These are phyloP conservation scores for Lepidurus arcticus DNA, from an alignment of 1,140 invertebrate species.

Conservation along the genomic window DNA sequence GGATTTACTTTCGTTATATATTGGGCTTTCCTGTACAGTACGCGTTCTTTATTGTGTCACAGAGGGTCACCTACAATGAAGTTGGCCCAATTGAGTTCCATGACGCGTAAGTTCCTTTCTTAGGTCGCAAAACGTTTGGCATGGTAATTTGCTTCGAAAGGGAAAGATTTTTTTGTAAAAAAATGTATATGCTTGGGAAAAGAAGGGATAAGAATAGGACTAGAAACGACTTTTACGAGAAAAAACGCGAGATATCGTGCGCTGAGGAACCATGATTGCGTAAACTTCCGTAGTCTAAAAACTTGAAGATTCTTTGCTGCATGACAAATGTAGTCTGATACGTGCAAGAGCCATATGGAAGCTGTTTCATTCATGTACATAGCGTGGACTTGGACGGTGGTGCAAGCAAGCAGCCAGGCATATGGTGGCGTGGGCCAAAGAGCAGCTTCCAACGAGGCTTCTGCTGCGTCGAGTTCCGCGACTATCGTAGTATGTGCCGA, in stretches of 20 bases:
- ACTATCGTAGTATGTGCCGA: neutral
- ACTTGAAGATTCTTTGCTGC: neutral
- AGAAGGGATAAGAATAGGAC: neutral
- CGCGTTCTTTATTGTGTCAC: too few relatives aligned
- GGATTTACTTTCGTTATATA: neutral
- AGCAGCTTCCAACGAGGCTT: neutral
- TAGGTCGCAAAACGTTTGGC: too few relatives aligned
- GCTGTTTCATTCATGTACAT: slow-evolving; percentile 8
- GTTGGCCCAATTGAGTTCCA: too few relatives aligned
- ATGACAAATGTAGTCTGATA: slow-evolving; percentile 22
- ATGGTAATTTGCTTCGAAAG: too few relatives aligned
- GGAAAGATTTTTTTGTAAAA: too few relatives aligned
- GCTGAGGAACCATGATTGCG: neutral
- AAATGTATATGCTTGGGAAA: too few relatives aligned
- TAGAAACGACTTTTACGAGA: neutral
- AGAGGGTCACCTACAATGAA: too few relatives aligned
- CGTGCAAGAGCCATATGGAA: slow-evolving; percentile 5
- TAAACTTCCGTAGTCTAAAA: neutral
- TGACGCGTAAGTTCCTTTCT: too few relatives aligned
- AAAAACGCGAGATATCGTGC: neutral
- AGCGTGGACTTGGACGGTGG: neutral
- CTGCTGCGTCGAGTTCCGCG: neutral
- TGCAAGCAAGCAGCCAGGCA: neutral
- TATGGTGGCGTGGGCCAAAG: neutral
- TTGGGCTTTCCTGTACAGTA: neutral